Evolutionary conservation across 1,140 invertebrate genomes (phyloP).

Genomic region (Acyrthosiphon pisum): DNA sequence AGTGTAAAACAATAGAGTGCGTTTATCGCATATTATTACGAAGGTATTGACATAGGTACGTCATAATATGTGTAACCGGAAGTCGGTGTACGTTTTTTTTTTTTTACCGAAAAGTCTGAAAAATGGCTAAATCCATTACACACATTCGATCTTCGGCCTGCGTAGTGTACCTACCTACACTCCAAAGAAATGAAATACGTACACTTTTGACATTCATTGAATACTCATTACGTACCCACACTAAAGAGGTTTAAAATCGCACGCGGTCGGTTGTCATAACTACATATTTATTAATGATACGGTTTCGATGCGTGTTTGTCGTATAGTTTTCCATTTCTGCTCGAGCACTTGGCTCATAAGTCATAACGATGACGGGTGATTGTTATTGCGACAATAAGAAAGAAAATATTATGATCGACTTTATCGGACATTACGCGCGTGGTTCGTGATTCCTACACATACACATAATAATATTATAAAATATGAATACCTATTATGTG

Average conservation of each 20-base stretch:
- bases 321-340: not conserved
- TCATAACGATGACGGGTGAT: not conserved
- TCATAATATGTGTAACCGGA: not conserved
- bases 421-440: not conserved
- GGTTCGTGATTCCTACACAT: not conserved
- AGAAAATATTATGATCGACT: not conserved
- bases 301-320: not conserved
- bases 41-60: not conserved
- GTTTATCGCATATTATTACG: not conserved
- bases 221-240: not conserved
- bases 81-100: not conserved
- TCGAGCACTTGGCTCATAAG: not conserved
- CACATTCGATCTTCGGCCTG: not conserved
- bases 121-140: not conserved
- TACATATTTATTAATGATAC: not conserved
- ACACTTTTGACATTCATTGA: not conserved
- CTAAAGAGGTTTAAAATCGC: not conserved
- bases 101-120: not conserved
- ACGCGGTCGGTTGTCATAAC: not conserved
- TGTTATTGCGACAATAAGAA: not conserved
- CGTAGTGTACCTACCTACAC: not conserved
- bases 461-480: not conserved
- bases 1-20: not conserved
- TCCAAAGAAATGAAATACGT: not conserved
- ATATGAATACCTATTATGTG: not conserved